phyloP scores from a whole-genome alignment of 2,797 vertebrate genomes.

The Zalophus californianus region DNA sequence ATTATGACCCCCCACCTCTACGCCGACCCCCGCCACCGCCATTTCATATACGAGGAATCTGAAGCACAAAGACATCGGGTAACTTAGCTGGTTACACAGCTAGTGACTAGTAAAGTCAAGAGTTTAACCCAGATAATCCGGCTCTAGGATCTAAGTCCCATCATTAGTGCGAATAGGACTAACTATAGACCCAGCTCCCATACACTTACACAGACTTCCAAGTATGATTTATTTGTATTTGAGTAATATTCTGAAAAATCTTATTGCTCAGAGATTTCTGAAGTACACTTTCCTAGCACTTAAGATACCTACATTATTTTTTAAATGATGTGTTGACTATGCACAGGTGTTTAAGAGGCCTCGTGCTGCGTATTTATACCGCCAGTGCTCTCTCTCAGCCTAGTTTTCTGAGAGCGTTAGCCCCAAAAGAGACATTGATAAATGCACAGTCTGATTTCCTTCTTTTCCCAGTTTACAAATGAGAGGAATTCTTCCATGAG shows the following conservation, averaged over 20 bases:
- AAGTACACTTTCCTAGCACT: neutral
- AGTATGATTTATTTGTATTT: neutral
- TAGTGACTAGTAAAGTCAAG: neutral
- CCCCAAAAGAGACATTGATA: neutral
- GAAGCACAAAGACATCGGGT: neutral
- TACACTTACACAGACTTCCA: neutral
- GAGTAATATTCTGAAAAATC: conserved; percentile 8
- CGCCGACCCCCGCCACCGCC: rapidly evolving
- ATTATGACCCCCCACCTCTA: neutral
- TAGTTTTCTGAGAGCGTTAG: conserved; percentile 30
- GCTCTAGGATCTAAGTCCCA: neutral
- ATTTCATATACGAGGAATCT: neutral
- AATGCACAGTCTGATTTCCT: conserved; percentile 23
- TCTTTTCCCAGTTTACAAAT: conserved; percentile 64
- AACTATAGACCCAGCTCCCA: neutral
- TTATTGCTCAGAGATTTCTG: neutral
- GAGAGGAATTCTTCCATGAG: conserved; percentile 68
- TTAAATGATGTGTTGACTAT: neutral
- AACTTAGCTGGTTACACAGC: neutral
- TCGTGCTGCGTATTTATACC: neutral
- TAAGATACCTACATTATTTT: neutral
- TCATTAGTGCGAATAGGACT: neutral
- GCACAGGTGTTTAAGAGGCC: neutral
- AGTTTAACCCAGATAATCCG: neutral
- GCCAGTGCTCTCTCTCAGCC: neutral